These are phyloP conservation scores for Oligia latruncula DNA, from an alignment of 2,888 invertebrate species.

Conservation along the genomic window DNA sequence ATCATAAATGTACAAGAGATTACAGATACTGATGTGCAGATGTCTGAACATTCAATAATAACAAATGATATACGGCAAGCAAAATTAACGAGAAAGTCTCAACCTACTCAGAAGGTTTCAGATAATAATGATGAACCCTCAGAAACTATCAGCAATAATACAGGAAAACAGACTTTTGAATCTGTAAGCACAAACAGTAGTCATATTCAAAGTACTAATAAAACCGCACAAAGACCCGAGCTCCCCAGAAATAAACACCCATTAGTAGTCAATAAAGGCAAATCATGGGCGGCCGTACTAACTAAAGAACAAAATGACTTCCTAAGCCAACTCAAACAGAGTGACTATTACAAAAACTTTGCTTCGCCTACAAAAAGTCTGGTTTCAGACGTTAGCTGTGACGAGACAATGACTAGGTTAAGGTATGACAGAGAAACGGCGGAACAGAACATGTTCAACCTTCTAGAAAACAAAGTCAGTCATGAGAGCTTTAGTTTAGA, in stretches of 20 bases:
- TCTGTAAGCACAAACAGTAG: slow-evolving; percentile 16
- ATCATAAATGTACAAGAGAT: slow-evolving; percentile 16
- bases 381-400: slow-evolving; percentile 80
- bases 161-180: slow-evolving; percentile 20
- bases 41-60: slow-evolving; percentile 59
- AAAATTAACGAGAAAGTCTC: slow-evolving; percentile 51
- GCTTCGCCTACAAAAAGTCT: slow-evolving; percentile 83
- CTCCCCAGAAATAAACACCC: slow-evolving; percentile 84
- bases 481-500: slow-evolving; percentile 93
- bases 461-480: slow-evolving; percentile 93
- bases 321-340: slow-evolving; percentile 84
- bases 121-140: slow-evolving; percentile 16
- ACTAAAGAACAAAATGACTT: slow-evolving; percentile 87
- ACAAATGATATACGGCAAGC: slow-evolving; percentile 53
- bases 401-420: slow-evolving; percentile 76
- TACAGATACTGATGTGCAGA: slow-evolving; percentile 29
- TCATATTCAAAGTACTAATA: slow-evolving; percentile 28
- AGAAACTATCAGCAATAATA: background rate
- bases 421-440: slow-evolving; percentile 87
- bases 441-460: slow-evolving; percentile 94
- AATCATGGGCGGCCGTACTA: slow-evolving; percentile 86
- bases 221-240: slow-evolving; percentile 62
- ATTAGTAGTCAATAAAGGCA: slow-evolving; percentile 80
- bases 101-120: background rate
- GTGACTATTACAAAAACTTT: slow-evolving; percentile 87